Percentiles rank a stretch among this genome's conserved stretches.
phyloP scores from a whole-genome alignment of 2,797 vertebrate species.

The Huso huso region DNA sequence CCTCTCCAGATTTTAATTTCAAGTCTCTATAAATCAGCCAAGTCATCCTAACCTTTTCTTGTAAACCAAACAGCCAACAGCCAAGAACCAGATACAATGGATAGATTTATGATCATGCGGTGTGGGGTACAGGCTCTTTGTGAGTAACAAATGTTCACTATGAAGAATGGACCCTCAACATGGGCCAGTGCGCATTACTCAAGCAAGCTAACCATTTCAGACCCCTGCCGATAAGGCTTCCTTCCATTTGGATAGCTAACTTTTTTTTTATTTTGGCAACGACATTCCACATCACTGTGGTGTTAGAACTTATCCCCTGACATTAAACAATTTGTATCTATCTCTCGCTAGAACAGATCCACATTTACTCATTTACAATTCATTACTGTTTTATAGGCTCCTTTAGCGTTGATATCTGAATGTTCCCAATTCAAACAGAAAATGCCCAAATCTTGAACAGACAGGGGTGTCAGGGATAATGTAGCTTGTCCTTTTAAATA shows the following conservation, averaged over 20 bases:
- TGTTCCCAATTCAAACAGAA: too few relatives aligned
- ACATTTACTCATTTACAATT: not conserved
- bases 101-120: constrained; percentile 17
- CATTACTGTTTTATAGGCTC: too few relatives aligned
- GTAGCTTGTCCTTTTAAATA: too few relatives aligned
- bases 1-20: constrained; percentile 1
- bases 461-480: too few relatives aligned
- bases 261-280: constrained; percentile 8
- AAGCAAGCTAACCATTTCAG: constrained; percentile 12
- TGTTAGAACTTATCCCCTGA: not conserved
- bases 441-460: too few relatives aligned
- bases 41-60: constrained; percentile 9
- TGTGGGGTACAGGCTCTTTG: not conserved
- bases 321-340: constrained; percentile 4
- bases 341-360: constrained; percentile 1
- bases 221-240: constrained; percentile 15
- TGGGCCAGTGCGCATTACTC: constrained; percentile 13
- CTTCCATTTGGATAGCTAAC: constrained; percentile 11
- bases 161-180: constrained; percentile 20
- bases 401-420: too few relatives aligned
- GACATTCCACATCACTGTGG: not conserved
- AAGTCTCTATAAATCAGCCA: constrained; percentile 12
- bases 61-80: constrained; percentile 6
- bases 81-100: not conserved
- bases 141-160: constrained; percentile 12